Evolutionary conservation across 2,888 invertebrate species (phyloP), one percentile per base, ranked within the genome.

Genomic region (Gastracanthus pulcherrimus): DNA sequence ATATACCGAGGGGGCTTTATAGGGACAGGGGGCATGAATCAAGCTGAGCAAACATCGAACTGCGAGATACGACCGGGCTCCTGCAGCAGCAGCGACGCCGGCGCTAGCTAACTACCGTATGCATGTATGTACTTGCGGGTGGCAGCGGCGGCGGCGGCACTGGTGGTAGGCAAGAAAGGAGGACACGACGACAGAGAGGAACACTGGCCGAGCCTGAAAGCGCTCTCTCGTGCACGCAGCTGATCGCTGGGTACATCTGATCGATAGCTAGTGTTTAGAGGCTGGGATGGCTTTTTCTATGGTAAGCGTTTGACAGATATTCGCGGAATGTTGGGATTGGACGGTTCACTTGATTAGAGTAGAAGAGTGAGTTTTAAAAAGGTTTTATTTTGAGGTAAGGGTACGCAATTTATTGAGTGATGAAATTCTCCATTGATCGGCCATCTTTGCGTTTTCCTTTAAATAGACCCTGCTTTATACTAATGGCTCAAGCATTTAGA

Each of bases 1-100:
- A 45, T 66, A 71, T 71, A 66, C 55, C 31, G 48, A 60, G 66
- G 76, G n/a, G 76, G 58, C 64, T 74, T 70, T 75, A 16, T 13
- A 70, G 69, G 76, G 86, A 70, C 82, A 84, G 86, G 86, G 83
- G 88, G 89, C 87, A 90, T 89, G 91, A 91, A 91, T 91, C 91
- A 91, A 91, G 91, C 91, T 91, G 90, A 88, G 90, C 90, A 91
- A 91, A 91, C 91, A 91, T 90, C 88, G 87, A 89, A 90, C 89
- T 89, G 89, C 87, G 89, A 90, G 91, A 91, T 91, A 91, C 89
- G 89, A 60, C 48, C 26, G 38, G 26, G 16, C 55, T 69, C 69
- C 80, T 74, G 48, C 70, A 7, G 62, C 31, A 11, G 13, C 60
- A 31, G 62, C 64, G 9, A 11, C 41, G 16, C 60, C 84, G 84